These are phyloP conservation scores for Petrolisthes manimaculis DNA, from an alignment of 2,888 invertebrate genomes.

Conservation along the genomic window DNA sequence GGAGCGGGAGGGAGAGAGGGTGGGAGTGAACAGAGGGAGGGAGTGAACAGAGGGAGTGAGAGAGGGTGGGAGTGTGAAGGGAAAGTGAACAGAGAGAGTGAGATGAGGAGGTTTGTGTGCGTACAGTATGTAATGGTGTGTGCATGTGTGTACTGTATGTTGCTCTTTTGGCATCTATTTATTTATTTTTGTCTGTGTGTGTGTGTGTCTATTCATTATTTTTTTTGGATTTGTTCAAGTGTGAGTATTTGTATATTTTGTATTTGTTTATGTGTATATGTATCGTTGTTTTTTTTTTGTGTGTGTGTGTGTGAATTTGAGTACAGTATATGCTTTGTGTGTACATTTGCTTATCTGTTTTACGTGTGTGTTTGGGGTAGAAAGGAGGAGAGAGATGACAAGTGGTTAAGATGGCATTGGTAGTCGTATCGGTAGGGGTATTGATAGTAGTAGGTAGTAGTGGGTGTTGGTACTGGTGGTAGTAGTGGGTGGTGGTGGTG, in stretches of 20 bases:
- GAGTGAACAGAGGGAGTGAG: background rate
- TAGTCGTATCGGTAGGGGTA: too few species aligned
- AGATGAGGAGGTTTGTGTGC: background rate
- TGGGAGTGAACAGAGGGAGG: background rate
- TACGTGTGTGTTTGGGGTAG: background rate
- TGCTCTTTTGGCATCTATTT: too few species aligned
- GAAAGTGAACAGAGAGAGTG: background rate
- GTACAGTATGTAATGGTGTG: background rate
- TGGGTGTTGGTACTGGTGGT: too few species aligned
- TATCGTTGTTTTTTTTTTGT: too few species aligned
- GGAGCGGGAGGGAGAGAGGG: background rate
- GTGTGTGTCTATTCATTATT: background rate
- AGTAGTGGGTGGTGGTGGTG: too few species aligned
- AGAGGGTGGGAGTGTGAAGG: background rate
- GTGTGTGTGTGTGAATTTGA: too few species aligned
- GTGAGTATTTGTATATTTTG: too few species aligned
- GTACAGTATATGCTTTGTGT: too few species aligned
- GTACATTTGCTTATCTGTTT: background rate
- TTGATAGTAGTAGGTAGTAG: too few species aligned
- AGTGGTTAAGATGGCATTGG: too few species aligned
- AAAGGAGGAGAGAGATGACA: background rate
- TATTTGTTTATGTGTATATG: too few species aligned
- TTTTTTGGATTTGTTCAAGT: too few species aligned
- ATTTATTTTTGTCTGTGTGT: background rate
- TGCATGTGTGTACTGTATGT: background rate